A percentile compares a stretch with the other conserved stretches of the same genome.
phyloP scores from a whole-genome alignment of 2,113 vertebrate species.

The Nothobranchius furzeri region DNA sequence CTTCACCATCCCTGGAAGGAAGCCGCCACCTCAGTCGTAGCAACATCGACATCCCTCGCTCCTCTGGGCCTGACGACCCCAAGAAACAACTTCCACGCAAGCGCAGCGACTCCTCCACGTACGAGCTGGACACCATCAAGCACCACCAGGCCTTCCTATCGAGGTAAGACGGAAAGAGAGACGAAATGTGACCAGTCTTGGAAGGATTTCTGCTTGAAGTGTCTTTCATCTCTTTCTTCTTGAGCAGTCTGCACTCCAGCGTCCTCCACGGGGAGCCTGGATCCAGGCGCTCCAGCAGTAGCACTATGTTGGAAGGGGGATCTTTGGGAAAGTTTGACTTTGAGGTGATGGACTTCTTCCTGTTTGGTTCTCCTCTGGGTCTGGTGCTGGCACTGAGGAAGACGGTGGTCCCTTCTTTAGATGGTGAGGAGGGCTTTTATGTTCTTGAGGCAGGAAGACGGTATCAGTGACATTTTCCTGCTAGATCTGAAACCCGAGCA shows the following conservation, averaged over 20 bases:
- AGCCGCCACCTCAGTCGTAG: slow-evolving; percentile 96
- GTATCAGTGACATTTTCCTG: slow-evolving; percentile 1
- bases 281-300: slow-evolving; percentile 89
- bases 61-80: slow-evolving; percentile 87
- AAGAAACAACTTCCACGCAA: slow-evolving; percentile 91
- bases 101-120: slow-evolving; percentile 96
- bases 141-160: slow-evolving; percentile 98
- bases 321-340: slow-evolving; percentile 89
- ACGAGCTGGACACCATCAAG: slow-evolving; percentile 94
- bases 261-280: slow-evolving; percentile 86
- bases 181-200: not conserved
- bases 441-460: slow-evolving; percentile 7
- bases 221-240: not conserved
- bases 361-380: slow-evolving; percentile 94
- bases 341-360: slow-evolving; percentile 94
- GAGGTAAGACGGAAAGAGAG: slow-evolving; percentile 78
- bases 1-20: slow-evolving; percentile 85
- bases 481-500: slow-evolving; percentile 9
- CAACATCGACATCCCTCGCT: slow-evolving; percentile 94
- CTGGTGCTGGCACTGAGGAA: slow-evolving; percentile 95
- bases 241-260: slow-evolving; percentile 88
- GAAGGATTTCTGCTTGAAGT: not conserved
- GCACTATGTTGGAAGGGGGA: slow-evolving; percentile 88
- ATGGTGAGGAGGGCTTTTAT: slow-evolving; percentile 77
- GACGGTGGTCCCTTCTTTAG: slow-evolving; percentile 89